Evolutionary conservation across 2,797 vertebrate species (phyloP).

Genomic region (Acrossocheilus wenchowensis): DNA sequence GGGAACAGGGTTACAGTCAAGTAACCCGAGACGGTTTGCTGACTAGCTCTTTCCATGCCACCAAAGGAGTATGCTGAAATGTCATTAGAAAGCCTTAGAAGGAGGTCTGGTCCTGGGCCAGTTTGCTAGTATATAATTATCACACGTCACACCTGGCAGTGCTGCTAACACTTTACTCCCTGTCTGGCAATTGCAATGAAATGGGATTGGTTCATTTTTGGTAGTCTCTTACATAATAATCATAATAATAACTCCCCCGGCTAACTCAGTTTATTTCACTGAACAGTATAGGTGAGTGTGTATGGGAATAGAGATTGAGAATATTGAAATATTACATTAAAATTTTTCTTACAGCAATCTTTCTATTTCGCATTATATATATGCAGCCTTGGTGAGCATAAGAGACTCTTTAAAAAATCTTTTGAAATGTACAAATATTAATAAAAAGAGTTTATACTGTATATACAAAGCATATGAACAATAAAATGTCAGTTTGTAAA

Average conservation of each 20-base stretch:
- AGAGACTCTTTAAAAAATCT: too few relatives aligned
- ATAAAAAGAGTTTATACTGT: not conserved
- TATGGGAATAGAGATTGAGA: too few relatives aligned
- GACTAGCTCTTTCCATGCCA: not conserved
- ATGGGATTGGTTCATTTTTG: not conserved
- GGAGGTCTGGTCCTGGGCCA: constrained; percentile 67
- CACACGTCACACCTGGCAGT: constrained; percentile 69
- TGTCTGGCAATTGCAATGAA: constrained; percentile 46
- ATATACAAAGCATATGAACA: not conserved
- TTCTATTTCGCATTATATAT: not conserved
- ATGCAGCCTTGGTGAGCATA: too few relatives aligned
- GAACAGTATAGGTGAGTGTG: too few relatives aligned
- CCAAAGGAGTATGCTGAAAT: not conserved
- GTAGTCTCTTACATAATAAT: not conserved
- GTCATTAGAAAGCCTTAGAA: constrained; percentile 60
- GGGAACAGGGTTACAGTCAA: too few relatives aligned
- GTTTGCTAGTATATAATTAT: constrained; percentile 73
- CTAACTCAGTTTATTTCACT: too few relatives aligned
- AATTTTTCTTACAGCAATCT: not conserved
- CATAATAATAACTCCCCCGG: not conserved
- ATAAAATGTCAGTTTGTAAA: not conserved
- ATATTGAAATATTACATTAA: too few relatives aligned
- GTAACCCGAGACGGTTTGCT: too few relatives aligned
- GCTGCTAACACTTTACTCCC: constrained; percentile 67
- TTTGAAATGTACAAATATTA: too few relatives aligned